These are phyloP conservation scores for Cantharis rufa DNA, from an alignment of 2,888 invertebrate species.

Conservation along the genomic window DNA sequence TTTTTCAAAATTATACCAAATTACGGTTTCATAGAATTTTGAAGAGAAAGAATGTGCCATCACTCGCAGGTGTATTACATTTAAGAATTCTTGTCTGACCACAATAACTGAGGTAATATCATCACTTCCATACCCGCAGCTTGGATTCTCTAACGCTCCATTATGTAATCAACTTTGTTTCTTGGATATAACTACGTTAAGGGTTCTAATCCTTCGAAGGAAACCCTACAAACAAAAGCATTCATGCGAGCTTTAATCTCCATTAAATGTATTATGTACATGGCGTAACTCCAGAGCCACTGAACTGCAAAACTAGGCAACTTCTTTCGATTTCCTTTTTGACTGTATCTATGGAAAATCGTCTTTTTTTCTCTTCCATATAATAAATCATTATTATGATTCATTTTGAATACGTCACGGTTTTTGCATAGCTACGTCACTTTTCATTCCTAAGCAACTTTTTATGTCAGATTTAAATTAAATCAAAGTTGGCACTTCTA, in stretches of 20 bases:
- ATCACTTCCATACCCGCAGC: conserved; percentile 19
- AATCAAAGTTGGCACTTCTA: conserved; percentile 12
- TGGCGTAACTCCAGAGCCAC: background rate
- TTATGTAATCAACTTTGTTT: conserved; percentile 4
- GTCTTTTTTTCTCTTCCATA: background rate
- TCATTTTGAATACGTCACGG: conserved; percentile 8
- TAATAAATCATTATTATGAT: background rate
- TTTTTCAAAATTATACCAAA: background rate
- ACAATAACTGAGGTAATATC: conserved; percentile 23
- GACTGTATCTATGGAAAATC: background rate
- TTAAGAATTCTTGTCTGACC: conserved; percentile 26
- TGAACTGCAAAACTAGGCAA: background rate
- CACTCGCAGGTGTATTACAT: conserved; percentile 25
- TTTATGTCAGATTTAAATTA: conserved; percentile 22
- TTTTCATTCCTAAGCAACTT: conserved; percentile 20
- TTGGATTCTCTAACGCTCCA: conserved; percentile 9
- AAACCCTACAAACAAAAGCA: conserved; percentile 23
- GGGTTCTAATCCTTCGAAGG: conserved; percentile 16
- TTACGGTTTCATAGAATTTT: background rate
- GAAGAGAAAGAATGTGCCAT: background rate
- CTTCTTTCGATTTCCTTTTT: background rate
- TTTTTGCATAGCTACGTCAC: conserved; percentile 21
- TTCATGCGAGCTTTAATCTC: conserved; percentile 28
- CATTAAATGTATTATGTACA: conserved; percentile 14
- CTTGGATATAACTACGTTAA: conserved; percentile 11